These are phyloP conservation scores for mouse (Mus musculus) DNA, from an alignment of 2,113 vertebrate genomes.

Conservation along the genomic window GRCm39 chr15:5664001-5664500, in stretches of 20 bases:
- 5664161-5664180: constrained; percentile 70
- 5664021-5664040: neutral
- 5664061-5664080: constrained; percentile 40
- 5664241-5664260: neutral
- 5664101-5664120: neutral
- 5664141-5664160: constrained; percentile 75
- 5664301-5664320: neutral
- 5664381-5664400: neutral
- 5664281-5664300: neutral
- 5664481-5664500: neutral
- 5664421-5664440: neutral
- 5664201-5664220: constrained; percentile 47
- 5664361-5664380: neutral
- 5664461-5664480: neutral
- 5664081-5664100: neutral
- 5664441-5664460: neutral
- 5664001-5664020: constrained; percentile 31
- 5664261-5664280: neutral
- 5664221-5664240: constrained; percentile 62
- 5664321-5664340: neutral
- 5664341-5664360: neutral
- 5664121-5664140: constrained; percentile 49
- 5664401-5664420: neutral
- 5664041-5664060: neutral
- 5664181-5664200: constrained; percentile 56